Percentiles rank a stretch among this genome's conserved stretches.
These are phyloP conservation scores for Mechanitis messenoides DNA, from an alignment of 2,888 invertebrate species.

Conservation along the genomic window DNA sequence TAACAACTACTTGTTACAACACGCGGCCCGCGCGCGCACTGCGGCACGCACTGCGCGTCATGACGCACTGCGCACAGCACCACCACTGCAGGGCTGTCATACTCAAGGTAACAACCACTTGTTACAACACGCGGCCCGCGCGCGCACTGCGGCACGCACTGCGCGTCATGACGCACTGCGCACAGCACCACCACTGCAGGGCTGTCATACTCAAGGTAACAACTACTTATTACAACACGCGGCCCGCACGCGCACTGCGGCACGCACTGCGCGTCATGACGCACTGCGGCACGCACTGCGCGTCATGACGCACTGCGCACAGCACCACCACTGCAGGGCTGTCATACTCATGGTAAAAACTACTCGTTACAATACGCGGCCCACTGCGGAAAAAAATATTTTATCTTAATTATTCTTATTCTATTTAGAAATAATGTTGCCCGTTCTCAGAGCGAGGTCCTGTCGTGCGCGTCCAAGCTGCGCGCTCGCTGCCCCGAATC, in stretches of 20 bases:
- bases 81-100: slow-evolving; percentile 28
- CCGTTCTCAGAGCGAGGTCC: slow-evolving; percentile 48
- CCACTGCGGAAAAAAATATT: too few species aligned
- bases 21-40: slow-evolving; percentile 39
- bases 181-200: slow-evolving; percentile 26
- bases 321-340: slow-evolving; percentile 27
- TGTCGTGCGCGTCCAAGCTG: slow-evolving; percentile 42
- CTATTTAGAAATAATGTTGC: not conserved
- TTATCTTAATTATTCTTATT: too few species aligned
- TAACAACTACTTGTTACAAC: not conserved
- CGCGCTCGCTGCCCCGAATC: slow-evolving; percentile 35
- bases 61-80: slow-evolving; percentile 54
- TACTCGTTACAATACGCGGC: too few species aligned
- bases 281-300: too few species aligned
- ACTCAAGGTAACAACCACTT: slow-evolving; percentile 19
- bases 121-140: slow-evolving; percentile 39
- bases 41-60: slow-evolving; percentile 36
- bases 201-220: slow-evolving; percentile 27
- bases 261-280: too few species aligned
- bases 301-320: slow-evolving; percentile 55
- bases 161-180: slow-evolving; percentile 57
- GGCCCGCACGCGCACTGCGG: slow-evolving; percentile 42
- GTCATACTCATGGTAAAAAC: slow-evolving; percentile 25
- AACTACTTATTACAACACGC: not conserved
- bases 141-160: slow-evolving; percentile 30